Evolutionary conservation across 2,797 vertebrate genomes (phyloP), one percentile per base, ranked within the genome.

Genomic region (Alexandromys oeconomus): DNA sequence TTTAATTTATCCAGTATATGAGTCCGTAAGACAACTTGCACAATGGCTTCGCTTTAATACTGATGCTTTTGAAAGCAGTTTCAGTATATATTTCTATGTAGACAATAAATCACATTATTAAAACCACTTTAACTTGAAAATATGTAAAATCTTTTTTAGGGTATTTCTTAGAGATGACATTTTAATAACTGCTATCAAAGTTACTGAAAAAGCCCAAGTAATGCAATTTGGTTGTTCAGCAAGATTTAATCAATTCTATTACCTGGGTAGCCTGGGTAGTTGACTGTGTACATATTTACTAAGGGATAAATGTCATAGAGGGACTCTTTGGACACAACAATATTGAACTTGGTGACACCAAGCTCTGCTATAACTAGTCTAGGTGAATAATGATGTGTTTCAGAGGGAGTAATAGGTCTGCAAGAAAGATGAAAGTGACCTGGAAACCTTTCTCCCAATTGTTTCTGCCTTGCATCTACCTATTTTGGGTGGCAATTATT

Each of bases 1-100:
- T 97, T 96, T 96, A 97, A 97, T 98, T 97, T 98, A 88, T 54
- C 27, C 85, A 87, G 71, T 92, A 95, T 71, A 96, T 81, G 95
- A 94, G 85, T 96, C 15, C 82, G 96, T 80, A 96, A 93, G 67
- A 37, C 65, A 91, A 57, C 40, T 31, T 86, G 57, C 29, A 92
- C 88, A 98, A 97, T 88, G 94, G 31, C 63, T 97, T 95, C 92
- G 79, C 51, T 96, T 90, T 95, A 96, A 82, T 93, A 76, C 37
- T 87, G 95, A 95, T 97, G 77, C 89, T 73, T 96, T 87, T 93
- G 89, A 98, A 97, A 73, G 15, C 76, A 86, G n/a, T 95, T 96
- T 96, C 31, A 96, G 88, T 48, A 93, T 19, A 71, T 93, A n/a
- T 81, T 94, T 89, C 46, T 96, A 54, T 87, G 92, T 48, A 65